Evolutionary conservation across 2,888 invertebrate genomes (phyloP).

Genomic region (Temnothorax unifasciatus): DNA sequence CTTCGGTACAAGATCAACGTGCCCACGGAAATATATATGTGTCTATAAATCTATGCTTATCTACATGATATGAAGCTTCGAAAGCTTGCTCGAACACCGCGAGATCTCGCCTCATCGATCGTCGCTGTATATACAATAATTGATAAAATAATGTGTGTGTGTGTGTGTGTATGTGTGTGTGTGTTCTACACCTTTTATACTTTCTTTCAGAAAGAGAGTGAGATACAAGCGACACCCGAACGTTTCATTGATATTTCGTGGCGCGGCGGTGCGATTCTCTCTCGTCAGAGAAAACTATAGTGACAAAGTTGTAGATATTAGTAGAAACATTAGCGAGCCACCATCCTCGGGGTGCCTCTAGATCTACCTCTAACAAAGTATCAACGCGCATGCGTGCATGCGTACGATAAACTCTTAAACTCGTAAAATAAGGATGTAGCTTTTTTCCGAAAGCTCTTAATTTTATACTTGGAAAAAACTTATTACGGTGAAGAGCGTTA

Average conservation of each 20-base stretch:
- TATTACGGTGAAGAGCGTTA: not conserved
- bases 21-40: slow-evolving; percentile 56
- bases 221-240: not conserved
- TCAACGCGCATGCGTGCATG: not conserved
- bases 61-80: slow-evolving; percentile 72
- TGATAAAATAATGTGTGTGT: slow-evolving; percentile 51
- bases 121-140: not conserved
- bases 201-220: not conserved
- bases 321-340: slow-evolving; percentile 31
- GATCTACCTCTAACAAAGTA: not conserved
- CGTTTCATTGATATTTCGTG: not conserved
- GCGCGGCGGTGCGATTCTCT: not conserved
- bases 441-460: not conserved
- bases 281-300: not conserved
- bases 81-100: slow-evolving; percentile 45
- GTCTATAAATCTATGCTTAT: slow-evolving; percentile 58
- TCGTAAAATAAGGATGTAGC: not conserved
- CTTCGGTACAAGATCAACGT: slow-evolving; percentile 40
- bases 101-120: slow-evolving; percentile 15
- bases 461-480: not conserved
- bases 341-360: slow-evolving; percentile 5
- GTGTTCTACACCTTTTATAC: not conserved
- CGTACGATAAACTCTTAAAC: not conserved
- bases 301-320: slow-evolving; percentile 1
- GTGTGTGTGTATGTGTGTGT: too few species aligned